Conservation (phyloP, 2,797 vertebrate species). For the Pseudomugil tenellus region DNA sequence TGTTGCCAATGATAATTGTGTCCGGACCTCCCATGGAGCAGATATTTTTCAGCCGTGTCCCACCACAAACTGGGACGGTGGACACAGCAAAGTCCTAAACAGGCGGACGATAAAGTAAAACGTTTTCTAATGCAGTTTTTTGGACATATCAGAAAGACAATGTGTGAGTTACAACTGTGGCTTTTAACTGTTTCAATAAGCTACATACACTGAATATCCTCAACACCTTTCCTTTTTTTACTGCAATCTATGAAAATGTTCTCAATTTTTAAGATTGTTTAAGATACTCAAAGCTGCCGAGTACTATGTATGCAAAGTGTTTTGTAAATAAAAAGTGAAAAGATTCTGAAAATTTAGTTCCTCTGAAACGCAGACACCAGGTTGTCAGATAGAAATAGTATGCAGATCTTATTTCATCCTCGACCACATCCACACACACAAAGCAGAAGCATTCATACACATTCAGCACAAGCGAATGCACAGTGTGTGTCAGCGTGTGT, state of each 20-base stretch:
- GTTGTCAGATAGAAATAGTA: neutral
- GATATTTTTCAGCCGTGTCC: slow-evolving; percentile 87
- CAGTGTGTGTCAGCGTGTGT: slow-evolving; percentile 1
- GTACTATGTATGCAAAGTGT: neutral
- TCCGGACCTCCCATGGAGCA: slow-evolving; percentile 93
- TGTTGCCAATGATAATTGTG: slow-evolving; percentile 88
- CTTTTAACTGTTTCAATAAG: neutral
- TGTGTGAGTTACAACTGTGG: neutral
- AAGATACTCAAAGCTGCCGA: neutral
- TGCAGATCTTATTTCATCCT: slow-evolving; percentile 14
- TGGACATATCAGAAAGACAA: neutral
- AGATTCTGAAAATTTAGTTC: neutral
- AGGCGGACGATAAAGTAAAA: neutral
- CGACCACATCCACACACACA: neutral
- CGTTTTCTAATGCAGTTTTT: neutral
- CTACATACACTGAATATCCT: neutral
- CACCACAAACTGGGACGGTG: slow-evolving; percentile 86
- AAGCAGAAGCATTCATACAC: slow-evolving; percentile 1
- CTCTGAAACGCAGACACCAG: slow-evolving; percentile 21
- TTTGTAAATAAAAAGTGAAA: slow-evolving; percentile 10
- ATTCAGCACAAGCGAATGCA: neutral
- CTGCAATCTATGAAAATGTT: neutral
- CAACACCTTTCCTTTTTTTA: neutral
- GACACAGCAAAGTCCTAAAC: slow-evolving; percentile 91
- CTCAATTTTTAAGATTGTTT: too few species aligned